Conservation (phyloP, 2,888 invertebrate genomes). For the Emesis russula region DNA sequence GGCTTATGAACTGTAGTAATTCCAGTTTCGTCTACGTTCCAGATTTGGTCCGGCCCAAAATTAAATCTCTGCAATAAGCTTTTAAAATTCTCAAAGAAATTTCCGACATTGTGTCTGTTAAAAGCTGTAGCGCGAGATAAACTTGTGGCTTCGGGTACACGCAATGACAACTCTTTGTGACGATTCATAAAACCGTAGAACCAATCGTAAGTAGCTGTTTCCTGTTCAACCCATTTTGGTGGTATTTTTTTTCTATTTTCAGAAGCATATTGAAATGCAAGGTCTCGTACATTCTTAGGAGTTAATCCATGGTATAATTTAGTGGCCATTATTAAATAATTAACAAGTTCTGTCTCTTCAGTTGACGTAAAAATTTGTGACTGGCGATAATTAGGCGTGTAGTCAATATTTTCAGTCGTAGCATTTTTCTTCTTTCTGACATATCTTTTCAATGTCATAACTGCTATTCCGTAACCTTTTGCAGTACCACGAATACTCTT, state of each 20-base stretch:
- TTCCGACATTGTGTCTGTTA: conserved; percentile 7
- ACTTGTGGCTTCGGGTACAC: conserved; percentile 30
- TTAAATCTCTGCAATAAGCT: conserved; percentile 12
- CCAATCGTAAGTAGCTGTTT: conserved; percentile 24
- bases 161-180: conserved; percentile 22
- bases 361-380: conserved; percentile 21
- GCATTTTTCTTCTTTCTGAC: conserved; percentile 32
- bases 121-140: conserved; percentile 18
- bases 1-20: conserved; percentile 25
- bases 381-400: conserved; percentile 31
- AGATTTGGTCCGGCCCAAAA: conserved; percentile 23
- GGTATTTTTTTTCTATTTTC: conserved; percentile 13
- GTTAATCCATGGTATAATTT: conserved; percentile 28
- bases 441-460: conserved; percentile 32
- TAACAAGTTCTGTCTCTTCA: conserved; percentile 25
- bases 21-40: conserved; percentile 26
- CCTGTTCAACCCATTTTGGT: conserved; percentile 19
- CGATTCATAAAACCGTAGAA: conserved; percentile 29
- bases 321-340: conserved; percentile 19
- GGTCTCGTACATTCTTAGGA: conserved; percentile 24
- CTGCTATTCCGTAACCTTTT: conserved; percentile 48
- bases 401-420: conserved; percentile 9
- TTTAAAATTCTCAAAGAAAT: conserved; percentile 13
- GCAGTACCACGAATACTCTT: conserved; percentile 59
- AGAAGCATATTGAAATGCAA: conserved; percentile 31